Evolutionary conservation across 53 echinoderm and acorn worm species (phyloP).

Genomic region (Mesocentrotus franciscanus): DNA sequence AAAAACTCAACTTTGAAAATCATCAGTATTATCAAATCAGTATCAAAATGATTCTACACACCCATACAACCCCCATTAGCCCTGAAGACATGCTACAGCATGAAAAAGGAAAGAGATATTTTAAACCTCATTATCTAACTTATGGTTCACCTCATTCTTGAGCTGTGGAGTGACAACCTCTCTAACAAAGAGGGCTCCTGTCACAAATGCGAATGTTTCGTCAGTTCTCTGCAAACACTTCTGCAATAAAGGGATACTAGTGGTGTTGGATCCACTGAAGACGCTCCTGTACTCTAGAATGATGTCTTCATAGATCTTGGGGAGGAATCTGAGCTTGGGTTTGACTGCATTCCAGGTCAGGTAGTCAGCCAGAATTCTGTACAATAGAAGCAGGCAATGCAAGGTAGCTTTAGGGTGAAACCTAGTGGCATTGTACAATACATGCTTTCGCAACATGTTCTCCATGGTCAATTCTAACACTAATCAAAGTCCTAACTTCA

Average conservation of each 20-base stretch:
- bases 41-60: too few relatives aligned
- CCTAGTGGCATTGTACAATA: too few relatives aligned
- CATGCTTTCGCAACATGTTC: too few relatives aligned
- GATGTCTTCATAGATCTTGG: constrained; percentile 69
- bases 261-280: constrained; percentile 66
- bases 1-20: too few relatives aligned
- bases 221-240: constrained; percentile 75
- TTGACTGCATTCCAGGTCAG: constrained; percentile 80
- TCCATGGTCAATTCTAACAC: too few relatives aligned
- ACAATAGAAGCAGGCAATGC: neutral
- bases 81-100: neutral
- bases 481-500: too few relatives aligned
- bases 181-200: constrained; percentile 89
- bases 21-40: too few relatives aligned
- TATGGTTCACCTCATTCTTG: constrained; percentile 64
- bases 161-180: constrained; percentile 66
- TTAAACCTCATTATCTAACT: neutral
- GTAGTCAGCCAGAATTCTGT: constrained; percentile 82
- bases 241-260: constrained; percentile 73
- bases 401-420: too few relatives aligned
- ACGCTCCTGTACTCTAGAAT: constrained; percentile 70
- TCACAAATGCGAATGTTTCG: constrained; percentile 79
- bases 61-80: too few relatives aligned
- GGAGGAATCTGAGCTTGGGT: constrained; percentile 74
- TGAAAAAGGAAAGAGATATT: neutral